A percentile compares a stretch with the other conserved stretches of the same genome.
These are phyloP conservation scores for Trypoxylon attenuatum DNA, from an alignment of 2,888 invertebrate genomes.

Conservation along the genomic window DNA sequence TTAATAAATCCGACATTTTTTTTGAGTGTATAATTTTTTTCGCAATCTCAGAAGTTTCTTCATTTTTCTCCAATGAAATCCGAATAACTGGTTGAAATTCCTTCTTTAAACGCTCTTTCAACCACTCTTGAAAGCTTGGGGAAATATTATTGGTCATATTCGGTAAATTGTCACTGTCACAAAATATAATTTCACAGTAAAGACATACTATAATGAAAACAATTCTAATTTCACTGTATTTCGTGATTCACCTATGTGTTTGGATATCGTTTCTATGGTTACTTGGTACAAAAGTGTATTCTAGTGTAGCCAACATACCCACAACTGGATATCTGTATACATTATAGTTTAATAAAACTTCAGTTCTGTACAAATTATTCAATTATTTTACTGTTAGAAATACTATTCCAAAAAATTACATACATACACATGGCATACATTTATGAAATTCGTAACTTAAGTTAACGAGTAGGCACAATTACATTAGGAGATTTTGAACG, in stretches of 20 bases:
- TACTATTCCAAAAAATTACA: neutral
- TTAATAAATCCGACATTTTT: conserved; percentile 59
- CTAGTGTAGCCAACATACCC: neutral
- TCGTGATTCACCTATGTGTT: neutral
- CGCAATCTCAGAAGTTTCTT: conserved; percentile 51
- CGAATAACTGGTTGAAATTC: conserved; percentile 61
- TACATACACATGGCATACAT: conserved; percentile 2
- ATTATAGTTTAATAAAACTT: conserved; percentile 9
- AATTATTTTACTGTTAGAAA: conserved; percentile 1
- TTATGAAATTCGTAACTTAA: conserved; percentile 11
- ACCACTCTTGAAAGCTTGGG: conserved; percentile 61
- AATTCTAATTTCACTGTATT: too few relatives aligned
- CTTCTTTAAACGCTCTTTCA: conserved; percentile 63
- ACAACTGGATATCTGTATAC: too few relatives aligned
- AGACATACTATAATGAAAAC: too few relatives aligned
- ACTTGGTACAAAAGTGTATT: conserved; percentile 18
- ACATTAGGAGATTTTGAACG: conserved; percentile 81
- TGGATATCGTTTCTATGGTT: conserved; percentile 55
- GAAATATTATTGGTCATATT: conserved; percentile 60
- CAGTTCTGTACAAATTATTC: conserved; percentile 16
- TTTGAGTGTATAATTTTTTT: conserved; percentile 59
- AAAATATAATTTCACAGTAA: neutral
- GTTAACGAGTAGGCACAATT: conserved; percentile 65
- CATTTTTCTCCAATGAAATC: conserved; percentile 48
- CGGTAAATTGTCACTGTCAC: neutral